Base-by-base conservation (phyloP, 92 coral and sea anemone species). In the Micromussa lordhowensis region DNA sequence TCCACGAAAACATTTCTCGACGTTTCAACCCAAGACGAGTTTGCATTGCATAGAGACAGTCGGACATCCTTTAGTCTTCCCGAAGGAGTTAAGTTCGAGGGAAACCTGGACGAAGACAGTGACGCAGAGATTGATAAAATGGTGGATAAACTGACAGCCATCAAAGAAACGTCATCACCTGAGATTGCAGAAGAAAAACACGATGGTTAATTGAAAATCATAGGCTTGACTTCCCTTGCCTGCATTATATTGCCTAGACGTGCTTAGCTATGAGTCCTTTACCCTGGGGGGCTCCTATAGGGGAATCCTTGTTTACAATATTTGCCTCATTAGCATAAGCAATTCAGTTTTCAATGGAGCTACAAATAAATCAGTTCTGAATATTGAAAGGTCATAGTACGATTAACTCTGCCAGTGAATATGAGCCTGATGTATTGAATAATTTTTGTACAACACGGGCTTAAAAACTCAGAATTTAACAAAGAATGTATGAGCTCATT, bases 61-160 rank as follows among this genome's bases (percentile, higher is more conserved):
- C 87, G 98, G 1, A 83, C 84, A 29, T 95, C 98, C 13, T 95
- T 95, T 35, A 95, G 98, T 77, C 90, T 95, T 35, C 95, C 98
- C 2, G 98, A 82, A 24, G 98, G 93, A 40, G 94, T 95, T 30
- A 94, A 95, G 75, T 95, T 95, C 85, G 98, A 95, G 78, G 98
- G 93, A 0, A 77, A 80, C 81, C 89, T 95, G 77, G 98, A 95
- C 58, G 96, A 95, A 17, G 98, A 95, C 77, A 95, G 98, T 76
- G 98, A 95, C 26, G 59, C 83, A 30, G 98, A 95, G 83, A 93
- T 95, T 35, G 98, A 95, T 21, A 95, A 94, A 77, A 90, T 94
- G 69, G 94, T 95, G 77, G 78, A 82, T 29, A 82, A 66, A 12
- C 77, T 89, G 19, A 86, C 85, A 17, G 63, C 86, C 34, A 86